Conservation (phyloP, 2,113 vertebrate genomes). For the Struthio camelus region DNA sequence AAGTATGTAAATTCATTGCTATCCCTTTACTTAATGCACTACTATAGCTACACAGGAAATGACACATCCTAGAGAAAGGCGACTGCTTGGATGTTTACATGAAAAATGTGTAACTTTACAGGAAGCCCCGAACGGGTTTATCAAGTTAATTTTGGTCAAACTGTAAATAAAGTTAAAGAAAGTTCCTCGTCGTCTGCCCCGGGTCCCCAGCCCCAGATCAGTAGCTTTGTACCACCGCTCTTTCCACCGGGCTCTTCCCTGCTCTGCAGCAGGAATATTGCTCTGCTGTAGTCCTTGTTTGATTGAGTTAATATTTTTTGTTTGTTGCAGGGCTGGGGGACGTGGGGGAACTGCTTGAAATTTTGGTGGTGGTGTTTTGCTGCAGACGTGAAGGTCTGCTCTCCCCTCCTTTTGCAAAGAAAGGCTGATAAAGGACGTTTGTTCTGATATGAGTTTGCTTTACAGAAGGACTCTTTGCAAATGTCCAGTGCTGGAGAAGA, state of each 20-base stretch:
- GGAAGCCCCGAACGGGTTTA: neutral
- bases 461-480: neutral
- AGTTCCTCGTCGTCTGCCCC: neutral
- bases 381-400: neutral
- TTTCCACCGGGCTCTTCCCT: neutral
- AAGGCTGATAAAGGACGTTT: neutral
- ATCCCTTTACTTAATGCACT: conserved; percentile 23
- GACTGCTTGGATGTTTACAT: conserved; percentile 46
- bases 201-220: neutral
- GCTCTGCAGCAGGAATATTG: neutral
- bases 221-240: neutral
- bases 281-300: neutral
- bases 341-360: neutral
- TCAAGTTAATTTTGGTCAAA: neutral
- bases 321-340: neutral
- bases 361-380: neutral
- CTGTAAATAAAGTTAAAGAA: neutral
- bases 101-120: conserved; percentile 20
- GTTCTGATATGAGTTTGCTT: neutral
- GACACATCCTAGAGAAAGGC: conserved; percentile 45
- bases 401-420: neutral
- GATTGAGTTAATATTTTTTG: neutral
- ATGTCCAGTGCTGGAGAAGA: neutral
- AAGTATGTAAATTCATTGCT: conserved; percentile 23
- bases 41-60: conserved; percentile 49